These are phyloP conservation scores for Tringa solitaria DNA, from an alignment of 2,113 vertebrate species.

Conservation along the genomic window DNA sequence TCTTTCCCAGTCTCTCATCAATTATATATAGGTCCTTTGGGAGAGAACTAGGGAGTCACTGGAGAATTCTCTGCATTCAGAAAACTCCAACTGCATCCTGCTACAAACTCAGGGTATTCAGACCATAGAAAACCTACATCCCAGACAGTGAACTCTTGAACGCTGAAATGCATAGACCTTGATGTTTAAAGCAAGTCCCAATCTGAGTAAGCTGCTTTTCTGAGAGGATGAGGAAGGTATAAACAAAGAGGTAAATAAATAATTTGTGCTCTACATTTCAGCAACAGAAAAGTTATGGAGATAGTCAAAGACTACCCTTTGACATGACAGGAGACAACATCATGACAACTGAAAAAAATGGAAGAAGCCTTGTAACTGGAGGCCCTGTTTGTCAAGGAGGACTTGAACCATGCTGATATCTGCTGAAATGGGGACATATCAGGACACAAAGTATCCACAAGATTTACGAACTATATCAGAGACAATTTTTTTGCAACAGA, in stretches of 20 bases:
- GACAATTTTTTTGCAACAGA: background rate
- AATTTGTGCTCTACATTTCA: background rate
- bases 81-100: background rate
- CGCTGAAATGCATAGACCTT: background rate
- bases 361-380: background rate
- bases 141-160: background rate
- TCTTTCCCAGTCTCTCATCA: background rate
- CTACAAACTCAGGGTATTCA: background rate
- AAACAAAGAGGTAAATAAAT: background rate
- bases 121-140: background rate
- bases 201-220: background rate
- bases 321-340: background rate
- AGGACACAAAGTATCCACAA: background rate
- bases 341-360: background rate
- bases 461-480: background rate
- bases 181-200: background rate
- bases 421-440: background rate
- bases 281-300: background rate
- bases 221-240: background rate
- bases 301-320: background rate
- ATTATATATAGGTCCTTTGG: background rate
- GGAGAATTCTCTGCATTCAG: background rate
- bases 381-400: background rate
- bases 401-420: background rate
- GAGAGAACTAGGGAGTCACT: background rate